Conservation (phyloP, 2,113 vertebrate species). For the Phalacrocorax pelagicus region DNA sequence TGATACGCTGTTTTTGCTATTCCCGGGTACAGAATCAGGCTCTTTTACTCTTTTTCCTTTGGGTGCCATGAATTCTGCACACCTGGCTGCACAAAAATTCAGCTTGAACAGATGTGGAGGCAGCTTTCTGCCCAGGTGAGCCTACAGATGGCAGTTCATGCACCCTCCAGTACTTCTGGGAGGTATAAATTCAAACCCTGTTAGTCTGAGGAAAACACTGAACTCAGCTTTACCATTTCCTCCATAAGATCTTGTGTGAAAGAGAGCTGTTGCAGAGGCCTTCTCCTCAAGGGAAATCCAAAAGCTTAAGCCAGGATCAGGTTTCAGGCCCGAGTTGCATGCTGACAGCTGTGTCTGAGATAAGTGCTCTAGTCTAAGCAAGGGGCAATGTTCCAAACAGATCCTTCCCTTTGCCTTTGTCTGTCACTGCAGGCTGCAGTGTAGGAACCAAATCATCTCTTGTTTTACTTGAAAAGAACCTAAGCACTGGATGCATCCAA, state of each 20-base stretch:
- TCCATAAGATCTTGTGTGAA: neutral
- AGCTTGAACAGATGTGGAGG: neutral
- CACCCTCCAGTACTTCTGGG: neutral
- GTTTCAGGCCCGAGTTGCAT: neutral
- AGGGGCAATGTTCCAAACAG: neutral
- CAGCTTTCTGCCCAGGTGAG: neutral
- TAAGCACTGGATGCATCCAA: neutral
- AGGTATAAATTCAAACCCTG: neutral
- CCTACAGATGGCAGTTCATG: neutral
- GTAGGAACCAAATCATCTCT: neutral
- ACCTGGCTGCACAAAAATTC: neutral
- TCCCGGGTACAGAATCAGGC: neutral
- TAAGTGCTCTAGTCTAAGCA: neutral
- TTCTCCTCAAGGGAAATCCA: neutral
- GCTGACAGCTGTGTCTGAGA: neutral
- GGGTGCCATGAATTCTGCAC: neutral
- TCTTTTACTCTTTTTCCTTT: neutral
- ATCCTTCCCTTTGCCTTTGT: neutral
- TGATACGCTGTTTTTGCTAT: neutral
- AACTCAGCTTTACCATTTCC: neutral
- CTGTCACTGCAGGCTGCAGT: fast-evolving
- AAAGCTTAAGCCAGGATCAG: neutral
- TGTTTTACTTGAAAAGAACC: neutral
- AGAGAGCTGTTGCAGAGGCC: neutral
- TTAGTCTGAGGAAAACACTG: neutral